These are phyloP conservation scores for Oophaga pumilio DNA, from an alignment of 2,113 vertebrate genomes.

Conservation along the genomic window DNA sequence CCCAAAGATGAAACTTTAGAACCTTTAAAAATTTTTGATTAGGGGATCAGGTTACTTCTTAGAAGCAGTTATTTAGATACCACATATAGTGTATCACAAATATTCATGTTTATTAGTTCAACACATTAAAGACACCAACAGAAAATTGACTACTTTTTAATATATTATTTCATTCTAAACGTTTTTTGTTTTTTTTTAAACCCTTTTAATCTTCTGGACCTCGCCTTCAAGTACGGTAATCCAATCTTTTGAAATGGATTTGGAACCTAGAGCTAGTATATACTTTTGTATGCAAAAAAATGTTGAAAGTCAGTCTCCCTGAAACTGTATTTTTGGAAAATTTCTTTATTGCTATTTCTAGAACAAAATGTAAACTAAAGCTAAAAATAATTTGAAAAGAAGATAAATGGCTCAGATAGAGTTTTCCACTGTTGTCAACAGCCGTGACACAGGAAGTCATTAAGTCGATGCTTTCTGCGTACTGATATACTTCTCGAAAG, in stretches of 20 bases:
- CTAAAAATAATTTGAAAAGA: background rate
- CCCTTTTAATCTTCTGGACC: too few species aligned
- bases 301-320: background rate
- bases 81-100: too few species aligned
- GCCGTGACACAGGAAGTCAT: background rate
- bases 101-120: too few species aligned
- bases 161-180: too few species aligned
- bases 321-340: constrained; percentile 11
- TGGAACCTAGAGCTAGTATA: background rate
- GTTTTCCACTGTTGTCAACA: constrained; percentile 14
- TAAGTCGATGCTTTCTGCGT: background rate
- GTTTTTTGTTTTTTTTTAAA: too few species aligned
- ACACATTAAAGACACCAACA: too few species aligned
- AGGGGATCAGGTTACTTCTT: too few species aligned
- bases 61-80: too few species aligned
- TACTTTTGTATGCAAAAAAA: background rate
- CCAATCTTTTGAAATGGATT: background rate
- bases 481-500: background rate
- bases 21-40: too few species aligned
- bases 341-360: background rate
- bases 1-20: too few species aligned
- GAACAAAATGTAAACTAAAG: background rate
- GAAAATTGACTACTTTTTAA: too few species aligned
- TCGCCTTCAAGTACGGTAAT: background rate
- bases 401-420: background rate